phyloP scores from a whole-genome alignment of 2,113 vertebrate species.

The Gymnarchus niloticus region DNA sequence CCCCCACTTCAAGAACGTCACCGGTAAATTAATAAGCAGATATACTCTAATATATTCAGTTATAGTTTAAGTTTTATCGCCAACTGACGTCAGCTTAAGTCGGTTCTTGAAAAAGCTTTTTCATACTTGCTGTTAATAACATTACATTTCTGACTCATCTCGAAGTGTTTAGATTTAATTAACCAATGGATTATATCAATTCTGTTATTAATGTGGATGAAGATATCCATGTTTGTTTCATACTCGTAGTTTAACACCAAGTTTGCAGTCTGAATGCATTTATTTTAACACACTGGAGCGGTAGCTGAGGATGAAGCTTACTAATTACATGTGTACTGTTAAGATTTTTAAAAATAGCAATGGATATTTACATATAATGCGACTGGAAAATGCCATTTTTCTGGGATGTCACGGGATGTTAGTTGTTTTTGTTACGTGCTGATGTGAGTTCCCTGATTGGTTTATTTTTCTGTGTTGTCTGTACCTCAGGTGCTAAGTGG shows the following conservation, averaged over 20 bases:
- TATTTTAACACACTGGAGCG: neutral
- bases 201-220: neutral
- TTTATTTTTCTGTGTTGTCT: conserved; percentile 31
- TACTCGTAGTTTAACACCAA: no score
- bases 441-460: neutral
- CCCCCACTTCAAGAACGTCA: no score
- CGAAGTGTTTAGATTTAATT: no score
- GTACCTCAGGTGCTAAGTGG: conserved; percentile 77
- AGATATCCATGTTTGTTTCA: neutral
- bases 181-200: no score
- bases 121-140: neutral
- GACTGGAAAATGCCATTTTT: no score
- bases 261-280: neutral
- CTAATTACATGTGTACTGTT: neutral
- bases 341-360: neutral
- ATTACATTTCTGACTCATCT: no score
- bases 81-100: neutral
- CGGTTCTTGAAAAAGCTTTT: neutral
- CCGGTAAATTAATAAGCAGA: no score
- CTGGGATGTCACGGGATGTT: no score
- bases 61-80: no score
- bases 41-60: neutral
- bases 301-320: neutral
- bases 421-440: neutral
- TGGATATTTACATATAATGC: neutral